Base-by-base conservation (phyloP, 1,140 invertebrate genomes). In the Schlechtendalia chinensis region DNA sequence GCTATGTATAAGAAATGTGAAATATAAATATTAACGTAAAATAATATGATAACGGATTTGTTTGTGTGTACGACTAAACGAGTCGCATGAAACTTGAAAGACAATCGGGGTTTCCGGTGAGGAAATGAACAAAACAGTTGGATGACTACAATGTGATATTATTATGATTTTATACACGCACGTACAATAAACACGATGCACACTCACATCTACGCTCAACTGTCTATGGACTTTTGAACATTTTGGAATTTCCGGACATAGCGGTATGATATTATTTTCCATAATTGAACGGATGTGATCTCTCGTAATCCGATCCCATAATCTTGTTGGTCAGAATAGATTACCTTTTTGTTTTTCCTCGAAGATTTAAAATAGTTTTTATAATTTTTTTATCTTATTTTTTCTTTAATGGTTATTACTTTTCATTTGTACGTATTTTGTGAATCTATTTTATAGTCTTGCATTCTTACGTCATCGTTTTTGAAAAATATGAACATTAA, bases 51-150 rank as follows among this genome's bases (percentile, higher is more conserved):
- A 45, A 67, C n/a, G 32, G 3, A 67, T 29, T 63, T 17, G 32
- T 67, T 22, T 67, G 39, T 45, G 45, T 67, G 63, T n/a, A 19
- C 10, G 63, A 67, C 63, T 45, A 47, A 12, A 24, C n/a, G n/a
- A 67, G 12, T n/a, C 19, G n/a, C 63, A 22, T 45, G 14, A 4
- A 19, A 45, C 39, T 67, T 14, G 29, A 45, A 19, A 39, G 63
- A 12, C 10, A 67, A 22, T n/a, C 22, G 14, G n/a, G 24, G 11
- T n/a, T 69, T 69, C 65, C 39, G 65, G 65, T 17, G 22, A 69
- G 65, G 65, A 69, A 69, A 69, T 69, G 65, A 69, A 27, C 65
- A 24, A 47, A 69, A 69, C 45, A 69, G 22, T 50, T 4, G 45
- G n/a, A 5, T 22, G 19, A n/a, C 53, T 24, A n/a, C 53, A 16